phyloP scores from a whole-genome alignment of 2,888 invertebrate species.

The Sericinus montela region DNA sequence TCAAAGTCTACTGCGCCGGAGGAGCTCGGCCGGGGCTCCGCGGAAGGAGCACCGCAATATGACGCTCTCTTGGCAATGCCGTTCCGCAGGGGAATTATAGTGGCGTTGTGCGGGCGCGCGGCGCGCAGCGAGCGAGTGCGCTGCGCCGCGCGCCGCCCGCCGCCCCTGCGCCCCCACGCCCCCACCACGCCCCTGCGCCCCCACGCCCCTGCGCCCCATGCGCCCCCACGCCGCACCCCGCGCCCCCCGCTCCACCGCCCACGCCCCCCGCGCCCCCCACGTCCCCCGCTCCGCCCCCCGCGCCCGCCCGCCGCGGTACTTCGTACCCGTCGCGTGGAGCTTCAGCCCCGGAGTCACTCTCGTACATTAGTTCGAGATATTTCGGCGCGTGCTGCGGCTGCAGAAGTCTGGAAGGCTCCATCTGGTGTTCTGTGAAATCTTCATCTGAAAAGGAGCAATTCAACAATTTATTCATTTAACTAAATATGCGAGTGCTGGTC shows the following conservation, averaged over 20 bases:
- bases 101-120: constrained; percentile 60
- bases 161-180: too few relatives aligned
- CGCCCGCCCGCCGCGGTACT: constrained; percentile 70
- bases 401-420: constrained; percentile 63
- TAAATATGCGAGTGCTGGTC: too few relatives aligned
- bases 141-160: constrained; percentile 26
- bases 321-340: constrained; percentile 81
- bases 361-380: constrained; percentile 83
- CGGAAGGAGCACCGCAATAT: constrained; percentile 43
- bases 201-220: too few relatives aligned
- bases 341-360: constrained; percentile 65
- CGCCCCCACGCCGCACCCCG: constrained; percentile 44
- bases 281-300: constrained; percentile 26
- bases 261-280: constrained; percentile 27
- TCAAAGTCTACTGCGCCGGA: constrained; percentile 39
- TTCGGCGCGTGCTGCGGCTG: constrained; percentile 75
- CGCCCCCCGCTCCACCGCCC: constrained; percentile 25
- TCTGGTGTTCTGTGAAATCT: constrained; percentile 57
- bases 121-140: constrained; percentile 30
- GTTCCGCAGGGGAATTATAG: constrained; percentile 60
- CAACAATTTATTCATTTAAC: too few relatives aligned
- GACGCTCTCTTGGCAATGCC: constrained; percentile 60
- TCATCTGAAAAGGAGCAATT: constrained; percentile 45
- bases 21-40: constrained; percentile 30
- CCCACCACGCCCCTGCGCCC: too few relatives aligned